Base-by-base conservation (phyloP, 64 coral and sea anemone genomes). In the Montipora foliosa region DNA sequence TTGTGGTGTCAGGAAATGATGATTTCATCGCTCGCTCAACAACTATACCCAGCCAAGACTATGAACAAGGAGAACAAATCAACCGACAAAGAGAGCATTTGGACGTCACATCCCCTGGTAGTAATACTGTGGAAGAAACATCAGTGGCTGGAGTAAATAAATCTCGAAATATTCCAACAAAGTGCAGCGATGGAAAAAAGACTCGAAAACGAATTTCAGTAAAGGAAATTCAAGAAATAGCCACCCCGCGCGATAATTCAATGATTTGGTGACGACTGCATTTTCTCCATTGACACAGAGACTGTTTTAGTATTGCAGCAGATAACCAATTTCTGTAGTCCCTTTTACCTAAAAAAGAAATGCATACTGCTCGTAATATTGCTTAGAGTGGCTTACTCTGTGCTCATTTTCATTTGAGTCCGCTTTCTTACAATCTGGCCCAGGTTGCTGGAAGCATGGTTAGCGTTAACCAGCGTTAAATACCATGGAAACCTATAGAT, bases 1-100 rank as follows among this genome's bases (percentile, higher is more conserved):
- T 93, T 16, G 59, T 93, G 50, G 92, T 88, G 3, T 80, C 75
- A 2, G 92, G 84, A 44, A 77, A 88, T 51, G 92, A 93, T 17
- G 55, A 80, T 13, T 93, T 93, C 22, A 58, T 93, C 11, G 50
- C 89, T 1, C 20, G 49, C 14, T 49, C 19, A 1, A 44, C 51
- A 49, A 67, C 0, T 74, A 45, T 29, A 64, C 4, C 61, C 10
- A 68, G 29, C 82, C 14, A 46, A 29, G 11, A 24, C n/a, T 16
- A 50, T 29, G 20, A 37, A 67, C 7, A 67, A 80, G 60, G 5
- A 50, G 66, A 81, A 67, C 25, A 50, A 49, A 14, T 66, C 4
- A 8, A 6, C 11, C 49, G 13, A 4, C 47, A 78, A 46, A 61
- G 5, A 16, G 6, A 44, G 62, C 15, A 61, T 25, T 16, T 5